Percentiles rank a stretch among this genome's conserved stretches.
phyloP scores from a whole-genome alignment of 2,797 vertebrate genomes.

The Chelonia mydas region DNA sequence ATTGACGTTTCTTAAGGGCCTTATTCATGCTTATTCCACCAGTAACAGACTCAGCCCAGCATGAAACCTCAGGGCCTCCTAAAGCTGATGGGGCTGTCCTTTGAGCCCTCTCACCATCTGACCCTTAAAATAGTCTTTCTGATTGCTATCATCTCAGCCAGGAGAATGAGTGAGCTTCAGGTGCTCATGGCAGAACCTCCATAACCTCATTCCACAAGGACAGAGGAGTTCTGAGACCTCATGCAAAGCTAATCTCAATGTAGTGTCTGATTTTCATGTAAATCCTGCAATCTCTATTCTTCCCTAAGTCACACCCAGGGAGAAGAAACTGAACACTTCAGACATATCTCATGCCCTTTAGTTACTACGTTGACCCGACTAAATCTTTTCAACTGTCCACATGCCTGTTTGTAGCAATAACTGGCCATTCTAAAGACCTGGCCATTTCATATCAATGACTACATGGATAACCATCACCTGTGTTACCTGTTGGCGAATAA shows the following conservation, averaged over 20 bases:
- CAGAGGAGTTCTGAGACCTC: background rate
- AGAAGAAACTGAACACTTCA: background rate
- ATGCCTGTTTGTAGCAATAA: background rate
- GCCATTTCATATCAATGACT: background rate
- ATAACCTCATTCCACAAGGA: background rate
- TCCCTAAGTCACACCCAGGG: background rate
- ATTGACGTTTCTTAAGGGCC: background rate
- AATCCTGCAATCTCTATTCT: background rate
- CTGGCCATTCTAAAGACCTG: background rate
- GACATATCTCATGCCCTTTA: background rate
- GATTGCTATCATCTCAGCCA: background rate
- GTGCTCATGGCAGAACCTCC: background rate
- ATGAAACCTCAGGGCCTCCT: background rate
- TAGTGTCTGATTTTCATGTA: background rate
- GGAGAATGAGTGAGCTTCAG: background rate
- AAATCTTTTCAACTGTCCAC: background rate
- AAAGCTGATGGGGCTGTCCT: background rate
- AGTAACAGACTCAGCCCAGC: background rate
- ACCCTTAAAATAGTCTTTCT: background rate
- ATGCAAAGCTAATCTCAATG: background rate
- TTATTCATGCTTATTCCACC: background rate
- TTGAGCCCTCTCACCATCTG: background rate
- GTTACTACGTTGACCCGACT: background rate
- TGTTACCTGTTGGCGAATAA: background rate
- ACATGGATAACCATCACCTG: background rate